A percentile compares a stretch with the other conserved stretches of the same genome.
Evolutionary conservation across 2,113 vertebrate species (phyloP).

Genomic region (Chaenogobius annularis): DNA sequence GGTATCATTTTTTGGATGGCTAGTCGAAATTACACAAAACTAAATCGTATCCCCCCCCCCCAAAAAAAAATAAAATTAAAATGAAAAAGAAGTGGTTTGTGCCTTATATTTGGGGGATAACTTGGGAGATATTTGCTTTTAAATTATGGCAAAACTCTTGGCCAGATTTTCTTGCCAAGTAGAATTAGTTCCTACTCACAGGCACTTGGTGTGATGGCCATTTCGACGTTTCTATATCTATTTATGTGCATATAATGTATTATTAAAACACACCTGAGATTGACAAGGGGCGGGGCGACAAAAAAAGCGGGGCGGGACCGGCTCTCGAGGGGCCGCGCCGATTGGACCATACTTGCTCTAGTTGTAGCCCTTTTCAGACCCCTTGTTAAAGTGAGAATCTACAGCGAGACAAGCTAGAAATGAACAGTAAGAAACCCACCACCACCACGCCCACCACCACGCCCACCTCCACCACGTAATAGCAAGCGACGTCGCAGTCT

Average conservation of each 20-base stretch:
- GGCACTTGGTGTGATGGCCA: slow-evolving; percentile 81
- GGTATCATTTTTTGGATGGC: slow-evolving; percentile 27
- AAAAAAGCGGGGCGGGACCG: neutral
- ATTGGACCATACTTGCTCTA: slow-evolving; percentile 62
- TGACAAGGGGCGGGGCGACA: slow-evolving; percentile 23
- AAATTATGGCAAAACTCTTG: slow-evolving; percentile 60
- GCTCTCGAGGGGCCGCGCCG: slow-evolving; percentile 40
- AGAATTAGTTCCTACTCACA: slow-evolving; percentile 59
- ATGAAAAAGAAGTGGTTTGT: slow-evolving; percentile 3
- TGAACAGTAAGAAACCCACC: slow-evolving; percentile 65
- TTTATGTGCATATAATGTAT: slow-evolving; percentile 65
- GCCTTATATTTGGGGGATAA: slow-evolving; percentile 3
- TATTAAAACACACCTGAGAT: slow-evolving; percentile 79
- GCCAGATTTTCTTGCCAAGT: slow-evolving; percentile 63
- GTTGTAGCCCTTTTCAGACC: slow-evolving; percentile 81
- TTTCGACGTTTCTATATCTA: slow-evolving; percentile 15
- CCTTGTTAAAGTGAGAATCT: slow-evolving; percentile 54
- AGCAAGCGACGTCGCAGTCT: slow-evolving; percentile 1
- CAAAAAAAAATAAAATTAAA: no score
- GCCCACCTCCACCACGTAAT: slow-evolving; percentile 51
- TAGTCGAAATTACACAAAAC: neutral
- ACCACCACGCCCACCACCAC: slow-evolving; percentile 33
- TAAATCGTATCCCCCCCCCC: slow-evolving; percentile 11
- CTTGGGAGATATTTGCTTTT: slow-evolving; percentile 15
- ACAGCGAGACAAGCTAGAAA: slow-evolving; percentile 35